phyloP scores from a whole-genome alignment of 1,140 invertebrate genomes.

The Zophobas morio region DNA sequence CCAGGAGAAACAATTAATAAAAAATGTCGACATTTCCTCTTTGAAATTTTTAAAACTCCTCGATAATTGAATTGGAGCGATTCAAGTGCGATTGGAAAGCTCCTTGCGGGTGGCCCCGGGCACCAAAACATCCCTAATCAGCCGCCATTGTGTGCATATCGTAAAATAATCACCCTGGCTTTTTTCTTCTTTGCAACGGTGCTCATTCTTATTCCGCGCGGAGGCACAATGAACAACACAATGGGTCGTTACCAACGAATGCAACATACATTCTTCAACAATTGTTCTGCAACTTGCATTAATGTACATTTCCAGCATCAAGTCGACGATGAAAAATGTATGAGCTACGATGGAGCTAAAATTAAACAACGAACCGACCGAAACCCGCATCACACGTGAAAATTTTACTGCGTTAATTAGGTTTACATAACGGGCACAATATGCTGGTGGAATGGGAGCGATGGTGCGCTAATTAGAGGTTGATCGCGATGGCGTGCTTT shows the following conservation, averaged over 20 bases:
- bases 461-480: slow-evolving; percentile 7
- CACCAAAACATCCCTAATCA: slow-evolving; percentile 15
- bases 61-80: neutral
- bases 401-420: slow-evolving; percentile 25
- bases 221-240: slow-evolving; percentile 27
- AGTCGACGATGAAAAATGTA: slow-evolving; percentile 26
- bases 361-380: slow-evolving; percentile 22
- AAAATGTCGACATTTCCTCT: too few species aligned
- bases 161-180: slow-evolving; percentile 13
- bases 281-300: slow-evolving; percentile 37
- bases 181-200: neutral
- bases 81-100: neutral
- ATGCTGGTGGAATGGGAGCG: neutral
- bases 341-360: slow-evolving; percentile 13
- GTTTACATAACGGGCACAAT: slow-evolving; percentile 3
- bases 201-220: slow-evolving; percentile 28
- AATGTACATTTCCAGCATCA: slow-evolving; percentile 26
- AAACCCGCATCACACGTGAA: slow-evolving; percentile 11
- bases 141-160: slow-evolving; percentile 5
- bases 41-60: neutral
- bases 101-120: neutral
- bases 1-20: neutral
- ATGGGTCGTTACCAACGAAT: slow-evolving; percentile 31
- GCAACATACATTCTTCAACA: slow-evolving; percentile 32
- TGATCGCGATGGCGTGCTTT: neutral